phyloP scores from a whole-genome alignment of 2,888 invertebrate genomes.

The Calliopum simillimum region DNA sequence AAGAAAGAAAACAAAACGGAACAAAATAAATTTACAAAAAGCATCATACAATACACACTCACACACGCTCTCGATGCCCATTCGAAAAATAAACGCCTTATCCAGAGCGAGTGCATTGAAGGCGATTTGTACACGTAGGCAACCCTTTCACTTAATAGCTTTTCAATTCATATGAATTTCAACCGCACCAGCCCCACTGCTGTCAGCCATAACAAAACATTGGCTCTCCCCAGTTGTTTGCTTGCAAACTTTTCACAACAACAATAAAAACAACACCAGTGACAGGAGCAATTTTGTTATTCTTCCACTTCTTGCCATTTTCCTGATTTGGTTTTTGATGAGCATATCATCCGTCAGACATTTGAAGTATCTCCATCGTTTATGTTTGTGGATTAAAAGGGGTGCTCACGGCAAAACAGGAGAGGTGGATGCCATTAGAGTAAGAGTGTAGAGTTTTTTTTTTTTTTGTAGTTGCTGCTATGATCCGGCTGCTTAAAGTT shows the following conservation, averaged over 20 bases:
- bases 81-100: too few relatives aligned
- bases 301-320: not conserved
- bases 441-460: too few relatives aligned
- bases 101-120: too few relatives aligned
- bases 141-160: constrained; percentile 53
- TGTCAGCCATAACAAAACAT: constrained; percentile 25
- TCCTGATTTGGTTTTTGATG: constrained; percentile 22
- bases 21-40: too few relatives aligned
- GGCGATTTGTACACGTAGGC: not conserved
- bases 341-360: constrained; percentile 21
- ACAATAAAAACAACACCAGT: too few relatives aligned
- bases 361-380: not conserved
- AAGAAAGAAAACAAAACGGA: too few relatives aligned
- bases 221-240: not conserved
- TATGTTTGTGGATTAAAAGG: not conserved
- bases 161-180: constrained; percentile 27
- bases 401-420: not conserved
- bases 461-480: not conserved
- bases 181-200: not conserved
- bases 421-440: not conserved
- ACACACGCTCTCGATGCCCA: too few relatives aligned
- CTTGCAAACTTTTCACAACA: too few relatives aligned
- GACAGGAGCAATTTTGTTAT: not conserved
- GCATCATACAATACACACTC: too few relatives aligned
- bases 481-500: constrained; percentile 49